Evolutionary conservation across 2,797 vertebrate genomes (phyloP), one percentile per base, ranked within the genome.

Genomic region (Avahi laniger): DNA sequence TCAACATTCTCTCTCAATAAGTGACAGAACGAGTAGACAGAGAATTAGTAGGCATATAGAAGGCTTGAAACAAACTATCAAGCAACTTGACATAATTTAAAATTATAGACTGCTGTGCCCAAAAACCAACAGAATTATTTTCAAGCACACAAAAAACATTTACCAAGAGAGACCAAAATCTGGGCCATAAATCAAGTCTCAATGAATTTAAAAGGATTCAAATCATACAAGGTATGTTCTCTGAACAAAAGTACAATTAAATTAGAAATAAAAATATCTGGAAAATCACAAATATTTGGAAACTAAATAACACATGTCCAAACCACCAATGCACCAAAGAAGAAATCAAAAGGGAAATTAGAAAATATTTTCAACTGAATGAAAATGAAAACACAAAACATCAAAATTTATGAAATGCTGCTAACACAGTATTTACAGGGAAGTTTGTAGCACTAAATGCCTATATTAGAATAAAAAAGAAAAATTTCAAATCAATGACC

Each of bases 1-100:
- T 94, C 63, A 87, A 67, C 33, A 65, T 91, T 78, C 18, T 85
- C 65, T 84, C 14, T 72, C 83, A 85, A 41, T 78, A 89, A 89
- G 4, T 80, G 12, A 84, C 22, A 93, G 46, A 95, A 86, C 18
- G 85, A 50, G 35, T 38, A 88, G 41, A 85, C n/a, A 78, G 38
- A 54, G 81, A 92, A 76, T 82, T 70, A 80, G 35, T 78, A 81
- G 85, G n/a, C 15, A 76, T 35, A 28, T 35, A 33, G 30, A 93
- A 79, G 63, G 57, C 18, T 88, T 18, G 2, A 86, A 82, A 69
- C 6, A 89, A 24, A 69, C 18, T 67, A 63, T 76, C 48, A 87
- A n/a, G 35, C 28, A 73, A 52, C 11, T 73, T 73, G n/a, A 38
- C 28, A 81, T 52, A 65, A 88, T 10, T 69, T 38, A 91, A 89